Evolutionary conservation across 2,113 vertebrate genomes (phyloP), one percentile per base, ranked within the genome.

Genomic region (Euleptes europaea): DNA sequence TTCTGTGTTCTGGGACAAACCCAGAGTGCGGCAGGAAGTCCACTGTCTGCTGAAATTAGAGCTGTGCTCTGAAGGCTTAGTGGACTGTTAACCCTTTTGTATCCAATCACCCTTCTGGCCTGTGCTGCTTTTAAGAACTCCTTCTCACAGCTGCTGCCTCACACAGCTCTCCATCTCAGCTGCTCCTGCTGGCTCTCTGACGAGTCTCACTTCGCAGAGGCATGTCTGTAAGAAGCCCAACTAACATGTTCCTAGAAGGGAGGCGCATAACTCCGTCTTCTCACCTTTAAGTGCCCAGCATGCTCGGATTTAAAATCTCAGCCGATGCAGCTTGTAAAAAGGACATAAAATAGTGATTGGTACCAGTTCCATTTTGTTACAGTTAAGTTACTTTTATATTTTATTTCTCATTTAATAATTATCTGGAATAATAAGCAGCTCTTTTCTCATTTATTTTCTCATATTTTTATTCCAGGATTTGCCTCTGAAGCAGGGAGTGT

Each of bases 401-500:
- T 96, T 95, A 95, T 96, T 96, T 97, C 93, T 95, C 95, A 96
- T 97, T 97, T 94, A 94, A 96, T 96, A 96, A 95, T 96, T 95
- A 93, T 95, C 96, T 97, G 96, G 96, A 97, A 97, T 98, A 98
- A 98, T 97, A 96, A 98, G 97, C 97, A 98, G 98, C 97, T 98
- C 97, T 98, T 96, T 98, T 98, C 98, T 99, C 97, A 99, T 99
- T 97, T 97, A 97, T 96, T 97, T 97, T 97, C 96, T 97, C 95
- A 97, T 97, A 97, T 97, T 98, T 98, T 99, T 98, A 98, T 99
- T 99, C 98, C 98, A 99, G 98, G 98, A 99, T 98, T 98, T 99
- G 98, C 98, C 98, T 99, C 98, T 99, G 98, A 99, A 98, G 98
- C 98, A 99, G 98, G 98, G 98, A 98, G 98, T 99, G 98, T 99